Evolutionary conservation across 2,888 invertebrate species (phyloP).

Genomic region (Willowsia nigromaculata): DNA sequence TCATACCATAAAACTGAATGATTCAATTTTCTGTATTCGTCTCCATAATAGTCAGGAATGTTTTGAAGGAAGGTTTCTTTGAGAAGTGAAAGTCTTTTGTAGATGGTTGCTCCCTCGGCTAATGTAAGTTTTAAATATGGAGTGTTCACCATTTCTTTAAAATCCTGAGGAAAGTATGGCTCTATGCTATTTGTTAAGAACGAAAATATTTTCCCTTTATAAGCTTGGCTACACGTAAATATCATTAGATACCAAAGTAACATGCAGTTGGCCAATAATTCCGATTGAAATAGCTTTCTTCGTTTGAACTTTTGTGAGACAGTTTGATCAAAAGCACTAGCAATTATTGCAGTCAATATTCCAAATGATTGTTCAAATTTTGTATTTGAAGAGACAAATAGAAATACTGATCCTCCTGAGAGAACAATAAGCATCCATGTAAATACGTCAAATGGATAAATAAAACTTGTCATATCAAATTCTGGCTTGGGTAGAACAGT

Average conservation of each 20-base stretch:
- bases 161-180: background rate
- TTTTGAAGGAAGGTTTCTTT: background rate
- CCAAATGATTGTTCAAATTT: background rate
- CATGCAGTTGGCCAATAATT: background rate
- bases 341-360: background rate
- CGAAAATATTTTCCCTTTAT: slow-evolving; percentile 2
- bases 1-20: background rate
- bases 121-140: background rate
- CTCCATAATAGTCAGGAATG: background rate
- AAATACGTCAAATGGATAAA: background rate
- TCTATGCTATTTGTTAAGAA: background rate
- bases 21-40: background rate
- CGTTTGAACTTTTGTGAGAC: background rate
- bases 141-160: background rate
- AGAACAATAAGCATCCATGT: background rate
- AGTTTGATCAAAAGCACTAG: background rate
- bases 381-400: background rate
- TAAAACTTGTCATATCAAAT: background rate
- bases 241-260: background rate
- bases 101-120: background rate
- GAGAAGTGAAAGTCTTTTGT: background rate
- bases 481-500: background rate
- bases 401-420: background rate
- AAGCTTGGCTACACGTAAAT: background rate
- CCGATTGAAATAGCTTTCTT: background rate